Conservation (phyloP, 2,888 invertebrate species). For the Melanotus villosus region DNA sequence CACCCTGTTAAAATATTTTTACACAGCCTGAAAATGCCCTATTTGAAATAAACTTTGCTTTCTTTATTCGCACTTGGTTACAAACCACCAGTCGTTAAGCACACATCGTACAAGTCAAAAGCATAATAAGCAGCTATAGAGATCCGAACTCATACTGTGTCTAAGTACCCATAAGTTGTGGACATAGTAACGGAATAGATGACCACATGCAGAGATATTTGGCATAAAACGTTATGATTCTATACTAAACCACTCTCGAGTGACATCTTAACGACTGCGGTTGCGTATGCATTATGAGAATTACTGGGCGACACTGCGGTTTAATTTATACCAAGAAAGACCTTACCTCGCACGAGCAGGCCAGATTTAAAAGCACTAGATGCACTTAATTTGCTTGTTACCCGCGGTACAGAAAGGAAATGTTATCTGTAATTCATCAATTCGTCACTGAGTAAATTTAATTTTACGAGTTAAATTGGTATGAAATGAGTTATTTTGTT, state of each 20-base stretch:
- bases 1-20: too few relatives aligned
- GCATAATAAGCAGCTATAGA: slow-evolving; percentile 44
- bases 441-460: too few relatives aligned
- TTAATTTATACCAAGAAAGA: slow-evolving; percentile 24
- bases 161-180: slow-evolving; percentile 55
- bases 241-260: slow-evolving; percentile 56
- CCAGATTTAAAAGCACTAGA: slow-evolving; percentile 22
- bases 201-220: slow-evolving; percentile 57
- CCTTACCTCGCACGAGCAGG: slow-evolving; percentile 19
- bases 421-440: slow-evolving; percentile 8
- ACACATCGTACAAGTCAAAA: slow-evolving; percentile 39
- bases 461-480: not conserved
- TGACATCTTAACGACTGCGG: slow-evolving; percentile 55
- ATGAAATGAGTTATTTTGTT: not conserved
- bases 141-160: slow-evolving; percentile 44
- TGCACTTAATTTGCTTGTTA: slow-evolving; percentile 3
- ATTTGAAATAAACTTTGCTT: slow-evolving; percentile 1
- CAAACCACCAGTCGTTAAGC: slow-evolving; percentile 37
- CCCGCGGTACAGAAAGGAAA: slow-evolving; percentile 1
- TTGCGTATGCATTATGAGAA: slow-evolving; percentile 50
- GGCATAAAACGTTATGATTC: slow-evolving; percentile 59
- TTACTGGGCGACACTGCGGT: slow-evolving; percentile 29
- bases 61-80: slow-evolving; percentile 30
- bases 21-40: not conserved
- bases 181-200: slow-evolving; percentile 53